Conservation (phyloP, 2,113 vertebrate species). For the Gila orcuttii region DNA sequence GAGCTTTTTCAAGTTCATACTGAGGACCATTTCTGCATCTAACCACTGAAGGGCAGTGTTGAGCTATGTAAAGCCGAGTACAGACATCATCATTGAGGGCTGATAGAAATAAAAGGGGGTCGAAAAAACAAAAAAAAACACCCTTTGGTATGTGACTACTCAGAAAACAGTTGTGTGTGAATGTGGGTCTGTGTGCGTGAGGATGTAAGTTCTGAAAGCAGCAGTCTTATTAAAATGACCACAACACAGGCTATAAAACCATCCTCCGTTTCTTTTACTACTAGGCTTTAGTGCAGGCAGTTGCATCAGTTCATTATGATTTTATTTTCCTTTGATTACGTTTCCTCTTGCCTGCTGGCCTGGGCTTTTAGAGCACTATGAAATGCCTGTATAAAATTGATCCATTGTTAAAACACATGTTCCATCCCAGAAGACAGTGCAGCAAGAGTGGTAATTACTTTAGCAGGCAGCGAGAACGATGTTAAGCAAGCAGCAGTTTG, state of each 20-base stretch:
- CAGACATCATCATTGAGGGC: not conserved
- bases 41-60: conserved; percentile 68
- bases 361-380: conserved; percentile 41
- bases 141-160: conserved; percentile 50
- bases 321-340: conserved; percentile 52
- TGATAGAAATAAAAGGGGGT: conserved; percentile 27
- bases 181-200: conserved; percentile 1
- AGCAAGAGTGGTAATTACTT: conserved; percentile 60
- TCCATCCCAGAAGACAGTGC: conserved; percentile 51
- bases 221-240: conserved; percentile 39
- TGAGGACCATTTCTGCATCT: not conserved
- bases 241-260: conserved; percentile 48
- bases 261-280: conserved; percentile 29
- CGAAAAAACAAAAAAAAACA: conserved; percentile 60
- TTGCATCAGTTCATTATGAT: conserved; percentile 60
- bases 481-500: conserved; percentile 52
- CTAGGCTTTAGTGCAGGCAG: conserved; percentile 24
- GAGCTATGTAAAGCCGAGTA: conserved; percentile 24
- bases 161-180: conserved; percentile 53
- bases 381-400: conserved; percentile 49
- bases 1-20: not conserved
- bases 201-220: conserved; percentile 47
- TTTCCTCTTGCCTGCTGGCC: conserved; percentile 55
- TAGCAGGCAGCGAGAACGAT: conserved; percentile 51
- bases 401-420: conserved; percentile 58